Conservation (phyloP, 2,113 vertebrate genomes). For the Rhinichthys klamathensis region DNA sequence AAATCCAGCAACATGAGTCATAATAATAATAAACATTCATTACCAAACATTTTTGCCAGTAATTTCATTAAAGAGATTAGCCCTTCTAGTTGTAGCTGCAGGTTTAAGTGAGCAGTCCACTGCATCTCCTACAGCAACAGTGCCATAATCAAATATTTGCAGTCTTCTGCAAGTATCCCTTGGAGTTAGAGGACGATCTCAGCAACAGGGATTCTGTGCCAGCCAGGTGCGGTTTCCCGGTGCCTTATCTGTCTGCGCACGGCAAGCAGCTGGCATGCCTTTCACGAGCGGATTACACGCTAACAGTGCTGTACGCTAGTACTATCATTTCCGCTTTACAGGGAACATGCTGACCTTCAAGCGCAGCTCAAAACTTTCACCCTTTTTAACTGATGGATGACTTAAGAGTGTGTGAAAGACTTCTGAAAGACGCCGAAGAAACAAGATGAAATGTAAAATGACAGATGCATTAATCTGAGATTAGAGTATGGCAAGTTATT, state of each 20-base stretch:
- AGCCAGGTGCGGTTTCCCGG: constrained; percentile 21
- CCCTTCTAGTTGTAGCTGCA: constrained; percentile 7
- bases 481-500: neutral
- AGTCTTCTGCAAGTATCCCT: constrained; percentile 30
- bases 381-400: constrained; percentile 14
- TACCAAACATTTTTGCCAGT: neutral
- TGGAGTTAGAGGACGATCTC: constrained; percentile 30
- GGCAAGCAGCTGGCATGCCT: constrained; percentile 41
- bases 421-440: neutral
- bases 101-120: neutral
- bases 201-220: constrained; percentile 30
- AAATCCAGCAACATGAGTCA: neutral
- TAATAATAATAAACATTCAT: neutral
- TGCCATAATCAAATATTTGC: constrained; percentile 46
- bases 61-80: neutral
- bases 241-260: constrained; percentile 43
- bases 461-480: constrained; percentile 9
- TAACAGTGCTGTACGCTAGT: neutral
- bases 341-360: constrained; percentile 33
- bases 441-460: neutral
- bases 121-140: constrained; percentile 40
- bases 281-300: constrained; percentile 43
- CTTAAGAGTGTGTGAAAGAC: constrained; percentile 1
- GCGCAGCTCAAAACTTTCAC: constrained; percentile 23
- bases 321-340: constrained; percentile 29